Evolutionary conservation across 1,140 invertebrate genomes (phyloP).

Genomic region (Gonioctena quinquepunctata): DNA sequence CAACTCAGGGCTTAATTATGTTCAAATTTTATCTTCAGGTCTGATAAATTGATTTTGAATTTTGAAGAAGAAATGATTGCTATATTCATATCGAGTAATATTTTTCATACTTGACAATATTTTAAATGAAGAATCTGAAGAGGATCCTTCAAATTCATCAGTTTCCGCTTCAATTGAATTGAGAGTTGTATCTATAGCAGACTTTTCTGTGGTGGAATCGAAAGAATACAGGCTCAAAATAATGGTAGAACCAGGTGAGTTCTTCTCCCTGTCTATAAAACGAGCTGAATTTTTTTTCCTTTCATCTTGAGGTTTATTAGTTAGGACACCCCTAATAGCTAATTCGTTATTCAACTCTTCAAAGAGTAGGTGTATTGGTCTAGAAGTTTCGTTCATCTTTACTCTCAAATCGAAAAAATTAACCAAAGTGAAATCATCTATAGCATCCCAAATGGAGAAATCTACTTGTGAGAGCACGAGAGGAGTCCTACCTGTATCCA

Average conservation of each 20-base stretch:
- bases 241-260: not conserved
- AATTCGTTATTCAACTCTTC: not conserved
- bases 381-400: not conserved
- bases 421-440: no score
- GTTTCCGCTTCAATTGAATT: not conserved
- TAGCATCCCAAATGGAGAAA: no score
- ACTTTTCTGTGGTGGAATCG: not conserved
- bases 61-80: no score
- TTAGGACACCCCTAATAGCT: not conserved
- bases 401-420: no score
- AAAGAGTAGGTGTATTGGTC: not conserved
- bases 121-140: not conserved
- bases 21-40: no score
- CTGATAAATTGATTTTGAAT: no score
- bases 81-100: no score
- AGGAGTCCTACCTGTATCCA: no score
- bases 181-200: not conserved
- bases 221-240: not conserved
- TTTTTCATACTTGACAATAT: no score
- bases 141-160: not conserved
- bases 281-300: not conserved
- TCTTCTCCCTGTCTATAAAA: not conserved
- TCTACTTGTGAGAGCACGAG: no score
- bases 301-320: not conserved
- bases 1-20: no score